phyloP scores from a whole-genome alignment of 2,888 invertebrate genomes.

The Amphipyra berbera region DNA sequence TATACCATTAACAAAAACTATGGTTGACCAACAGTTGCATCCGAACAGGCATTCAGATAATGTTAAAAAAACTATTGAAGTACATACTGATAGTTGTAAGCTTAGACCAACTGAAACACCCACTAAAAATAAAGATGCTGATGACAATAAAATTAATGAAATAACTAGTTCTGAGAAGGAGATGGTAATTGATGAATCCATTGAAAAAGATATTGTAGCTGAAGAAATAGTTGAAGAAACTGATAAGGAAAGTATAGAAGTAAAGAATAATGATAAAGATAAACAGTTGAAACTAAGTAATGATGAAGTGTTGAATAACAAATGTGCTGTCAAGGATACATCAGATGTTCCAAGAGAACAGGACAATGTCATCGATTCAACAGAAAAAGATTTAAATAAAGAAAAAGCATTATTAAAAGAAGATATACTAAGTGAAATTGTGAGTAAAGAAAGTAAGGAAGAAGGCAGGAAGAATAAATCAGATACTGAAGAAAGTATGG shows the following conservation, averaged over 20 bases:
- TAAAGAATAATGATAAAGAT: slow-evolving; percentile 11
- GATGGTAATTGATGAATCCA: slow-evolving; percentile 26
- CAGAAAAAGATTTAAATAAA: slow-evolving; percentile 20
- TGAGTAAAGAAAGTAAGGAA: slow-evolving; percentile 12
- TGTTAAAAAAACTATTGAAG: slow-evolving; percentile 85
- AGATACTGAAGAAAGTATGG: slow-evolving; percentile 20
- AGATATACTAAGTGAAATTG: slow-evolving; percentile 8
- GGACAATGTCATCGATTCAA: slow-evolving; percentile 24
- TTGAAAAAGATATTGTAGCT: slow-evolving; percentile 13
- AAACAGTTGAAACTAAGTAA: slow-evolving; percentile 9
- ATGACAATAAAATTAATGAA: slow-evolving; percentile 42
- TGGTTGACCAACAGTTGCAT: slow-evolving; percentile 84
- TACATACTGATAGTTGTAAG: slow-evolving; percentile 80
- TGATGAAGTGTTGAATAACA: slow-evolving; percentile 14
- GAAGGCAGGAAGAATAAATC: neutral
- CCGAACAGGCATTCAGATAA: slow-evolving; percentile 84
- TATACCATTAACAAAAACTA: slow-evolving; percentile 84
- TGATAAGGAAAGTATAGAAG: slow-evolving; percentile 8
- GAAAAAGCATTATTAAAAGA: slow-evolving; percentile 9
- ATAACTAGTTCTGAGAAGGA: slow-evolving; percentile 38
- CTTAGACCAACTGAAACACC: slow-evolving; percentile 67
- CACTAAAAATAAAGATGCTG: slow-evolving; percentile 51
- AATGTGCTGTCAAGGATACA: slow-evolving; percentile 10
- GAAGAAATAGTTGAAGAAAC: slow-evolving; percentile 31
- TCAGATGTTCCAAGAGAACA: slow-evolving; percentile 24